These are phyloP conservation scores for Myrmecobius fasciatus DNA, from an alignment of 2,113 vertebrate genomes.

Conservation along the genomic window DNA sequence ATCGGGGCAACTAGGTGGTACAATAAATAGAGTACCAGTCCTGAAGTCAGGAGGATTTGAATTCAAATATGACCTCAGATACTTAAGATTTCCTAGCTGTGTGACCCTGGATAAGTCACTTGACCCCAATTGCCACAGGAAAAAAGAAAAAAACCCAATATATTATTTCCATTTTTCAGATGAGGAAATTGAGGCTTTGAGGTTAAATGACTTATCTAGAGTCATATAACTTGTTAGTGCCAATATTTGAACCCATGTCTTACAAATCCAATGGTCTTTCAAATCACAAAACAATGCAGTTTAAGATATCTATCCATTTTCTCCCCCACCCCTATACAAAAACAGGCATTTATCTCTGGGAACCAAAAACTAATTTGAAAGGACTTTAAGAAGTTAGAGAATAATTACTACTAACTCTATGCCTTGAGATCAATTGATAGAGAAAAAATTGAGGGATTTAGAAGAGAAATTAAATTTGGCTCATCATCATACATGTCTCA, in stretches of 20 bases:
- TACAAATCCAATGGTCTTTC: background rate
- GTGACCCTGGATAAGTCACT: too few species aligned
- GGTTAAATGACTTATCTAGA: background rate
- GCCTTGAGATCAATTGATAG: background rate
- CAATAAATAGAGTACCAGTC: too few species aligned
- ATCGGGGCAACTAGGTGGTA: too few species aligned
- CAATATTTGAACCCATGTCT: too few species aligned
- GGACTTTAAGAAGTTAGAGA: background rate
- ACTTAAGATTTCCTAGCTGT: too few species aligned
- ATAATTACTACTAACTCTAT: background rate
- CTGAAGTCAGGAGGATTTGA: too few species aligned
- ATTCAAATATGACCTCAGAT: too few species aligned
- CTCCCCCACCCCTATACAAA: background rate
- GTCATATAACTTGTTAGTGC: background rate
- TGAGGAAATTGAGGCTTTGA: background rate
- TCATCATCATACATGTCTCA: too few species aligned
- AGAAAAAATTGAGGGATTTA: background rate
- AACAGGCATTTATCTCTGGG: background rate
- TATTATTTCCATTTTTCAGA: background rate
- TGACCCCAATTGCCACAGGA: too few species aligned
- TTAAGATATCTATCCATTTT: too few species aligned
- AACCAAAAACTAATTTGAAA: background rate
- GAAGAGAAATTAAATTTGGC: background rate
- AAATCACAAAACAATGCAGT: background rate
- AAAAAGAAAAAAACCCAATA: too few species aligned